Evolutionary conservation across 2,888 invertebrate species (phyloP).

Genomic region (Hylaea fasciaria): DNA sequence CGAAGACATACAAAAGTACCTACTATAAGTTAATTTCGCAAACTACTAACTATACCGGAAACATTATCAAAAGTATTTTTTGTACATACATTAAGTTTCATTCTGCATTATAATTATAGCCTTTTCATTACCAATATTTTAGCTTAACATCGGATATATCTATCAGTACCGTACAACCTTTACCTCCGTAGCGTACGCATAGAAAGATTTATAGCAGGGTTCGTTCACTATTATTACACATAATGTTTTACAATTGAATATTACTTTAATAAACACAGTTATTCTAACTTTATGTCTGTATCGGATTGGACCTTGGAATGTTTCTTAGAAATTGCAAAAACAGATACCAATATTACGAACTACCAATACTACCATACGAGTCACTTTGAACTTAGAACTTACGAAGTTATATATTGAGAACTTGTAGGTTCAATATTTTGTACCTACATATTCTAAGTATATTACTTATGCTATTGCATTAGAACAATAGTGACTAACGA

Average conservation of each 20-base stretch:
- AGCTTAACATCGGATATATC: neutral
- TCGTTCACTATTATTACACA: conserved; percentile 63
- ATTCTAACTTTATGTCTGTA: conserved; percentile 46
- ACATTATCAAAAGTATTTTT: no score
- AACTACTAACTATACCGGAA: no score
- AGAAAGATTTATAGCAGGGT: conserved; percentile 70
- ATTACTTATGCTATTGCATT: no score
- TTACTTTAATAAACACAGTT: conserved; percentile 64
- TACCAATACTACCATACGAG: no score
- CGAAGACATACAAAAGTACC: no score
- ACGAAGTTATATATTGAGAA: no score
- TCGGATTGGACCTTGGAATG: conserved; percentile 56
- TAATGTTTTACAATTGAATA: conserved; percentile 70
- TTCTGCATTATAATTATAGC: neutral
- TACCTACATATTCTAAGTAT: no score
- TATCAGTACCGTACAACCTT: conserved; percentile 25
- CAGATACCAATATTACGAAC: neutral
- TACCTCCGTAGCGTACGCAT: conserved; percentile 37
- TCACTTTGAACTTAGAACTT: no score
- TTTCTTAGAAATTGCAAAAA: conserved; percentile 29
- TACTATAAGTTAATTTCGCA: no score
- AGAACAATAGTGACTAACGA: neutral
- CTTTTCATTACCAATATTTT: neutral
- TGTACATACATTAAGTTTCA: no score
- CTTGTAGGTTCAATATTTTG: conserved; percentile 34